Conservation (phyloP, 2,888 invertebrate genomes). For the Pandemis heparana region DNA sequence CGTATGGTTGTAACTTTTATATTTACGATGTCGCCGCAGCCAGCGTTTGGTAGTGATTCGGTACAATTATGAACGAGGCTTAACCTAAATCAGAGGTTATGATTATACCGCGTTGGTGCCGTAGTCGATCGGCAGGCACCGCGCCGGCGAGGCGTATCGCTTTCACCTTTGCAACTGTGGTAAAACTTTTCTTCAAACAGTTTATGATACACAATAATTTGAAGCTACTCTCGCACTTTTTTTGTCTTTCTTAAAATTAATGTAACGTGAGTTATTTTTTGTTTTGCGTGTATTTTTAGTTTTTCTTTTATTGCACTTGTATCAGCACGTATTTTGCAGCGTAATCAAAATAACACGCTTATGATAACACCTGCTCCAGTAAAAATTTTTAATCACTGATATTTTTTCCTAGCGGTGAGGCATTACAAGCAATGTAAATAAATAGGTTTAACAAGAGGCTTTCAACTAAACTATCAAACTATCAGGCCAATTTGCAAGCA, state of each 20-base stretch:
- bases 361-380: not conserved
- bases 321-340: not conserved
- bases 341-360: not conserved
- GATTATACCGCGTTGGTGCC: constrained; percentile 62
- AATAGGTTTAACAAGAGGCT: constrained; percentile 15
- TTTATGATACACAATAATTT: constrained; percentile 3
- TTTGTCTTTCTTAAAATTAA: too few relatives aligned
- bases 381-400: not conserved
- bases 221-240: not conserved
- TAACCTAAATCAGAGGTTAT: constrained; percentile 59
- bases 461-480: constrained; percentile 49
- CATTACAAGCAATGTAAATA: constrained; percentile 21
- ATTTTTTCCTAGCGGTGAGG: not conserved
- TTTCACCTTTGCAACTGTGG: constrained; percentile 49
- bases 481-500: constrained; percentile 61
- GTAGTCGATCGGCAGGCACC: constrained; percentile 66
- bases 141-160: constrained; percentile 56
- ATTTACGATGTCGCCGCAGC: constrained; percentile 4
- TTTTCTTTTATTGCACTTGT: not conserved
- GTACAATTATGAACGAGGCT: constrained; percentile 43
- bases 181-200: constrained; percentile 50
- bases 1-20: constrained; percentile 14
- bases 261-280: not conserved
- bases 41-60: not conserved
- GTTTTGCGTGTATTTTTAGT: not conserved